A percentile compares a stretch with the other conserved stretches of the same genome.
These are phyloP conservation scores for Kryphioiulus occultus DNA, from an alignment of 2,888 invertebrate species.

Conservation along the genomic window DNA sequence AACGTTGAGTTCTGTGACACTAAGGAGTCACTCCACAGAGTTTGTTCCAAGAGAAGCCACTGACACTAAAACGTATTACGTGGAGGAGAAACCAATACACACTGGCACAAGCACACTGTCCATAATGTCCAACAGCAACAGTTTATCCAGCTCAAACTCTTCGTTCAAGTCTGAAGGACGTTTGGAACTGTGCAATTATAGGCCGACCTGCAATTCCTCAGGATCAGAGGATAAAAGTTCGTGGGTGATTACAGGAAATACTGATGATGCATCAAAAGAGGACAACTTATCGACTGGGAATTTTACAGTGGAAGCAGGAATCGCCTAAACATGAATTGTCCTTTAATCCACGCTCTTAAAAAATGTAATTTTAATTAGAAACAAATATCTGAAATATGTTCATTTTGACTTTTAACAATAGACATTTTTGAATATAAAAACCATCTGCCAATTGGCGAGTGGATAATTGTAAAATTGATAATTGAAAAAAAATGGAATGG, in stretches of 20 bases:
- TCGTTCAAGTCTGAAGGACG: background rate
- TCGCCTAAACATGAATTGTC: background rate
- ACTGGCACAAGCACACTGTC: background rate
- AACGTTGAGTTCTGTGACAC: background rate
- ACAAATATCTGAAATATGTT: no score
- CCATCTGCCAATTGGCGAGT: no score
- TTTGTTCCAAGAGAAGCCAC: slow-evolving; percentile 3
- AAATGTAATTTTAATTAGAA: no score
- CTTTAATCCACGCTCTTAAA: no score
- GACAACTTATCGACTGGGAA: background rate
- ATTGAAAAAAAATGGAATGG: no score
- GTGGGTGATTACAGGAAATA: background rate
- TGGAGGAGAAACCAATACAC: background rate
- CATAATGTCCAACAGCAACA: background rate
- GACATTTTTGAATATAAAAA: no score
- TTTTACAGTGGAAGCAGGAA: background rate
- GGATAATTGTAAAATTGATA: no score
- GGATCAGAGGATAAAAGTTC: background rate
- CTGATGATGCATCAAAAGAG: background rate
- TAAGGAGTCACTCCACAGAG: slow-evolving; percentile 1
- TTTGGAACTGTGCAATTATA: slow-evolving; percentile 14
- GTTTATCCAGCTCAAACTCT: background rate
- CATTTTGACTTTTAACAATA: no score
- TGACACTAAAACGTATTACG: background rate
- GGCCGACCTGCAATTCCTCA: background rate